These are phyloP conservation scores for Aleadryas rufinucha DNA, from an alignment of 2,113 vertebrate genomes.

Conservation along the genomic window DNA sequence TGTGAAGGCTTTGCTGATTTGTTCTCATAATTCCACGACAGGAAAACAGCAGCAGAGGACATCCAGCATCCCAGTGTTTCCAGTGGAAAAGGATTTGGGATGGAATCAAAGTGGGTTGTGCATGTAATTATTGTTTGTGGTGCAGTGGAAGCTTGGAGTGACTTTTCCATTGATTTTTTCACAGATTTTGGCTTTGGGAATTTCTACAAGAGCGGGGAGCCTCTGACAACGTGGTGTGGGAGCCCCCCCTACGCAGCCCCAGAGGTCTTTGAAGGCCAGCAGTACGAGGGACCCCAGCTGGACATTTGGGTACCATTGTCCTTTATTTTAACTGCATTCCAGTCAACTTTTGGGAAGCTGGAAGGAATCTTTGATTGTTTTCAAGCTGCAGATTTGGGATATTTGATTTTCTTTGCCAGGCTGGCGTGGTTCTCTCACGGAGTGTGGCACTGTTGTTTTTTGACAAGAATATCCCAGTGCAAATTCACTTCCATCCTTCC, in stretches of 20 bases:
- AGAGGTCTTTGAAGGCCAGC: constrained; percentile 96
- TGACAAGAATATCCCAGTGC: neutral
- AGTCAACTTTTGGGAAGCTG: neutral
- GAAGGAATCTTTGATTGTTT: neutral
- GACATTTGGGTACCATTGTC: constrained; percentile 90
- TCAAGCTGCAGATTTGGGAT: neutral
- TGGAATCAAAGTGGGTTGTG: neutral
- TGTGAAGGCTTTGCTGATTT: neutral
- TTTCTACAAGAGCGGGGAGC: constrained; percentile 93
- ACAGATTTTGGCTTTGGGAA: constrained; percentile 98
- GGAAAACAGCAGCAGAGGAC: neutral
- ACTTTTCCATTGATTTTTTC: neutral
- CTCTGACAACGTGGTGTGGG: constrained; percentile 94
- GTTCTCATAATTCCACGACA: neutral
- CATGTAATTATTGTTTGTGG: neutral
- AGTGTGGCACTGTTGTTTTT: neutral
- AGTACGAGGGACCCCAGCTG: constrained; percentile 97
- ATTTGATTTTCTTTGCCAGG: neutral
- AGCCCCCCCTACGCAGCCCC: constrained; percentile 97
- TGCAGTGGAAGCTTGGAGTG: neutral
- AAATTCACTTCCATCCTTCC: neutral
- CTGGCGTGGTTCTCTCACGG: neutral
- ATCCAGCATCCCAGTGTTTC: neutral
- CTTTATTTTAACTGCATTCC: neutral
- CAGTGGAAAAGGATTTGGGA: neutral